Evolutionary conservation across 1,140 invertebrate species (phyloP), one percentile per base, ranked within the genome.

Genomic region (Branchinecta lindahli): DNA sequence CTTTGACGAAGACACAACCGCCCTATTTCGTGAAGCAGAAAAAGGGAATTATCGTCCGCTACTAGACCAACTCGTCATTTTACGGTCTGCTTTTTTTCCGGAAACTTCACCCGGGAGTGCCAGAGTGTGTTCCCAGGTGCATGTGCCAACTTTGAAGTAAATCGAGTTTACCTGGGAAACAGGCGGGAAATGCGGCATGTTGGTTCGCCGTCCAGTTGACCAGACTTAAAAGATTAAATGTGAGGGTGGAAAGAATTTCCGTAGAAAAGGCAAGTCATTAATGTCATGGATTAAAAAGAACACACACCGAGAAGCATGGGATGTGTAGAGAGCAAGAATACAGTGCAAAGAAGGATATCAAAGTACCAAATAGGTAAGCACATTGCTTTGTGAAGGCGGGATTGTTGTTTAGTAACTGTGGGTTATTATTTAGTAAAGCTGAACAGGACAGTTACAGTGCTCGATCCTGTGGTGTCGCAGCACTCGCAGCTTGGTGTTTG

Each of bases 351-450:
- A 45, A 52, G 69, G 7, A 45, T 70, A 44, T 70, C 69, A 15
- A 20, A 66, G 44, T 70, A 70, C 46, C 69, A 70, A 66, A 52
- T 70, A 68, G 69, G 69, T 70, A 70, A 66, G 69, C 45, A 20
- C 4, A 15, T 8, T 69, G 0, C 47, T 20, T 8, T 45, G 18
- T 44, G 44, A 69, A 10, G 21, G 33, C 10, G 5, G 52, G 52
- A 69, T 44, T 7, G 33, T 15, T 15, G 4, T 44, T 15, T 20
- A 15, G 18, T 4, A 15, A 2, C 33, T 18, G 2, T 20, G 3
- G 12, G 18, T 67, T 12, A 67, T 67, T 20, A 15, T 18, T 44
- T 67, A 2, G 1, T 15, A 20, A 20, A 15, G 3, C 18, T 18
- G 4, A 67, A 20, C 4, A 3, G 18, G 20, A 18, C 18, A 12